Conservation (phyloP, 2,888 invertebrate genomes). For the Caenorhabditis auriculariae region DNA sequence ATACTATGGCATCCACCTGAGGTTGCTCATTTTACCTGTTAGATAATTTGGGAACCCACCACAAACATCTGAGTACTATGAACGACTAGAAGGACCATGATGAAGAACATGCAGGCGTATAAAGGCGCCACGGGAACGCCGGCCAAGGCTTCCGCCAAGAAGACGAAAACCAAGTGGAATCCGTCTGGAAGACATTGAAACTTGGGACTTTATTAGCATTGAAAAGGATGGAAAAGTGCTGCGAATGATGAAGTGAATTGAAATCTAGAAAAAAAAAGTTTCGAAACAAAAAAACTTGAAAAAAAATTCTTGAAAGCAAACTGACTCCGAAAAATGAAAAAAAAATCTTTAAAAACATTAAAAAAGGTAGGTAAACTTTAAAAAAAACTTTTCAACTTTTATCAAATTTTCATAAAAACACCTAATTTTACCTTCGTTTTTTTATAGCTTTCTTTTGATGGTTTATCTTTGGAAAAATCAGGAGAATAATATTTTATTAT, state of each 20-base stretch:
- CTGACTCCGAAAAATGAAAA: not conserved
- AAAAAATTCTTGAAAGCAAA: not conserved
- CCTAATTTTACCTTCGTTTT: no score
- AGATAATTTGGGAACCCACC: slow-evolving; percentile 8
- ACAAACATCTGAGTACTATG: slow-evolving; percentile 56
- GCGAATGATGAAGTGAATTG: no score
- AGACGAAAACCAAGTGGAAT: slow-evolving; percentile 75
- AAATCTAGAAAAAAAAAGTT: no score
- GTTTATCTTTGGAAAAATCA: no score
- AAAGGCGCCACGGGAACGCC: slow-evolving; percentile 77
- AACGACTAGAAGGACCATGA: slow-evolving; percentile 66
- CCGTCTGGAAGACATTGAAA: slow-evolving; percentile 37
- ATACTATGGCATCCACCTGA: slow-evolving; percentile 69
- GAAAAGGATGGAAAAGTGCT: no score
- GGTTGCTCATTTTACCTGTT: slow-evolving; percentile 35
- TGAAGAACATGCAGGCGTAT: slow-evolving; percentile 81
- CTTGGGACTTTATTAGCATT: no score
- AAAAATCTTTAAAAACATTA: slow-evolving; percentile 1
- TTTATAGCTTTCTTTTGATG: no score
- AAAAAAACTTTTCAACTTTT: no score
- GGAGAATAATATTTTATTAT: no score
- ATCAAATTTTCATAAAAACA: no score
- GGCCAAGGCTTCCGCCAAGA: slow-evolving; percentile 81
- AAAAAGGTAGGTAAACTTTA: no score
- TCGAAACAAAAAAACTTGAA: no score